These are phyloP conservation scores for Silurus meridionalis DNA, from an alignment of 2,113 vertebrate genomes.

Conservation along the genomic window DNA sequence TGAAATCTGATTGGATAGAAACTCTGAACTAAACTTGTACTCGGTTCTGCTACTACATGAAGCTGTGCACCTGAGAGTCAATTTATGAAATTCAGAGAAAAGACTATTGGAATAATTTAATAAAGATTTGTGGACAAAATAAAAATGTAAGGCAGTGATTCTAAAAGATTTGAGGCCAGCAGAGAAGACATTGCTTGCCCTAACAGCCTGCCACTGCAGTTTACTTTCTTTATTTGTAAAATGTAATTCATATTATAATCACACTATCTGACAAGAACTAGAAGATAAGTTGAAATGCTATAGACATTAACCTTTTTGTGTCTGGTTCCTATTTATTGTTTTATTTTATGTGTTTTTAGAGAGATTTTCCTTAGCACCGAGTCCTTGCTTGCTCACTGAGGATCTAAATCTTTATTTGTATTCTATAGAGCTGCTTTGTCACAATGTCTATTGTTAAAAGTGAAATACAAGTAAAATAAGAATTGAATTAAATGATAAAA, in stretches of 20 bases:
- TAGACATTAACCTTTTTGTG: not conserved
- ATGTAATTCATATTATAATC: not conserved
- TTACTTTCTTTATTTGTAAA: not conserved
- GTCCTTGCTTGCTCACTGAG: not conserved
- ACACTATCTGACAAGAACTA: not conserved
- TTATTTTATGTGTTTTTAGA: not conserved
- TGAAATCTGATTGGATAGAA: no score
- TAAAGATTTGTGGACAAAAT: no score
- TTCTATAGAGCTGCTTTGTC: not conserved
- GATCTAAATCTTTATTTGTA: not conserved
- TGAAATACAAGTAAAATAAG: conserved; percentile 11
- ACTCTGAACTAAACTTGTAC: no score
- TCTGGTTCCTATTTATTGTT: not conserved
- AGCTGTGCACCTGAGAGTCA: no score
- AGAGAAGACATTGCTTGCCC: no score
- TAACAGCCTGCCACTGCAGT: not conserved
- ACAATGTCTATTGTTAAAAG: not conserved
- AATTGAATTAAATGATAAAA: conserved; percentile 15
- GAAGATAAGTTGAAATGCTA: not conserved
- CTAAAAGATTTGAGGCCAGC: no score
- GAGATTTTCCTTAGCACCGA: not conserved
- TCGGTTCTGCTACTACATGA: no score
- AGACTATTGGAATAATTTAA: no score
- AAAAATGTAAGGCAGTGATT: no score
- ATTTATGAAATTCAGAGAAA: no score